Base-by-base conservation (phyloP, 1,140 invertebrate genomes). In the Lasaia peninsularis region DNA sequence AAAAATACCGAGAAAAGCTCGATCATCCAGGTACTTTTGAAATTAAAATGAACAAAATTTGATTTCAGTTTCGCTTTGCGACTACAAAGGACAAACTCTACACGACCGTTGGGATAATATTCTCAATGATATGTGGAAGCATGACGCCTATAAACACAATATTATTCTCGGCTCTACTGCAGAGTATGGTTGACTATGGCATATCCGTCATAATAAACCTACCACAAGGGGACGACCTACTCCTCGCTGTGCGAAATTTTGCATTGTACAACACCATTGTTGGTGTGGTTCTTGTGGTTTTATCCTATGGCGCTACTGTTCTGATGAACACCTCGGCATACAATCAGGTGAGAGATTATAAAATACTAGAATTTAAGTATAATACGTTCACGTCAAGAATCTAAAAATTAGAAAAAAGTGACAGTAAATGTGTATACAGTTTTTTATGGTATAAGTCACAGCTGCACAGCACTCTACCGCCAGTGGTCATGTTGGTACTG, bases 291-390 rank as follows among this genome's bases (percentile, higher is more conserved):
- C 90, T 94, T 66, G 79, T 94, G 1, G 57, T 92, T 0, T 81
- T 93, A 44, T 92, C 91, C 40, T 94, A 94, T 64, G 55, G 91
- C 10, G 91, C 93, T 2, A 91, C 93, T 1, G 91, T 92, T 5
- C 69, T 91, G n/a, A 93, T 94, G 67, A 94, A 94, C 78, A 92
- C 92, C 63, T 88, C 92, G 0, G 92, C 93, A 14, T 91, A 92
- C 69, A 92, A 92, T 66, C 94, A 94, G 88, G 93, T 93, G 69
- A 80, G 69, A 14, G 1, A 31, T 32, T 28, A 16, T 16, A 9
- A 6, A 6, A 44, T 14, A 40, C 37, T 14, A 12, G 14, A 2
- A 6, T 40, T n/a, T 12, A 12, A 1, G n/a, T 40, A 7, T 12
- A 40, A 1, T 40, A 1, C 12, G 10, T 7, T 24, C 24, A 18